Evolutionary conservation across 2,888 invertebrate species (phyloP).

Genomic region (Drepana falcataria): DNA sequence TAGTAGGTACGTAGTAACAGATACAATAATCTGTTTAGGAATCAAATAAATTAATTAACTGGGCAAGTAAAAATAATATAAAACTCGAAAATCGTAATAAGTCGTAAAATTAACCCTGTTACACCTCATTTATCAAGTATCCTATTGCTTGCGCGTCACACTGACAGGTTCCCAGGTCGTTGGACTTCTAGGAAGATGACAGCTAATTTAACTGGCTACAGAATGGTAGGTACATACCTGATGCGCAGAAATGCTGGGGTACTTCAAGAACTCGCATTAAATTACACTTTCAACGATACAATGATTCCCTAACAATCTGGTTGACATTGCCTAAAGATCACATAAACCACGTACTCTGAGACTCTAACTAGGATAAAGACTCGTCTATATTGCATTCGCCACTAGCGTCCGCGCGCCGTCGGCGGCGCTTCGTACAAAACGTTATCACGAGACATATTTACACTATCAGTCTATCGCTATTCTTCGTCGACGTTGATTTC

Average conservation of each 20-base stretch:
- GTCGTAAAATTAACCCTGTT: slow-evolving; percentile 62
- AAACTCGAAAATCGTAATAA: slow-evolving; percentile 34
- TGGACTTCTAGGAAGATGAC: slow-evolving; percentile 16
- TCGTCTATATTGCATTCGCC: slow-evolving; percentile 57
- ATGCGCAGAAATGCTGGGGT: slow-evolving; percentile 39
- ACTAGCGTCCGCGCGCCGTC: slow-evolving; percentile 35
- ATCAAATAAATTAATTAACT: slow-evolving; percentile 46
- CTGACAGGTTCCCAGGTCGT: slow-evolving; percentile 15
- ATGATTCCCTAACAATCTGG: slow-evolving; percentile 51
- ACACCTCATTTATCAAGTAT: slow-evolving; percentile 36
- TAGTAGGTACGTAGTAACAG: slow-evolving; percentile 24
- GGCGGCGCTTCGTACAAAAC: slow-evolving; percentile 11
- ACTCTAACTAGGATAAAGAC: slow-evolving; percentile 53
- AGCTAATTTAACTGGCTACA: slow-evolving; percentile 30
- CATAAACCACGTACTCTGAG: slow-evolving; percentile 52
- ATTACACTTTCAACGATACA: slow-evolving; percentile 54
- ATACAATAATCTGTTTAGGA: slow-evolving; percentile 25
- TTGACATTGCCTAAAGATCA: slow-evolving; percentile 56
- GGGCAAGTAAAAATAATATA: slow-evolving; percentile 23
- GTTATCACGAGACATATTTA: slow-evolving; percentile 30
- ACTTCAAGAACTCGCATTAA: slow-evolving; percentile 53
- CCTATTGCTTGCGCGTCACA: slow-evolving; percentile 22
- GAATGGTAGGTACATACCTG: slow-evolving; percentile 68
- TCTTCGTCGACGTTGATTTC: slow-evolving; percentile 76
- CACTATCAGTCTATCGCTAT: slow-evolving; percentile 48